Evolutionary conservation across 2,888 invertebrate genomes (phyloP), one percentile per base, ranked within the genome.

Genomic region (Helicoverpa assulta): DNA sequence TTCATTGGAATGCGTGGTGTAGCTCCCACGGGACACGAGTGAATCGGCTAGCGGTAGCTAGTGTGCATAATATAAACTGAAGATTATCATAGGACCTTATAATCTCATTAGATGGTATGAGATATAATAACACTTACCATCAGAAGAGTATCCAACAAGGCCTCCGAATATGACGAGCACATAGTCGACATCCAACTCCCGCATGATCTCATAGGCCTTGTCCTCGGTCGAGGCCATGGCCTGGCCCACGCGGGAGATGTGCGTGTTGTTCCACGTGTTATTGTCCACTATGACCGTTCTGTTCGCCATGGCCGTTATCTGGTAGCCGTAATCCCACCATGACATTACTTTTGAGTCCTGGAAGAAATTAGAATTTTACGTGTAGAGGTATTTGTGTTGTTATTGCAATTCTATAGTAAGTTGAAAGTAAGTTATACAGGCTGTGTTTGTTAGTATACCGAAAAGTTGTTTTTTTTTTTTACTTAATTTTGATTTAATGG

Each of bases 301-400:
- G 95, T 99, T 99, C 18, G 99, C 99, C 99, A 99, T 99, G 0
- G 99, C 99, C 0, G 99, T 99, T 95, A 99, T 99, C 95, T 99
- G 99, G 94, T 99, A 99, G 0, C 99, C 99, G 94, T 99, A 99
- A 96, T 99, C 99, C 99, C 99, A 99, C 99, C 99, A 99, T 0
- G 99, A 99, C 99, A 99, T 99, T 69, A 99, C 98, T 91, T 98
- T 98, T 0, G 99, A 98, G 93, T 99, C 98, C 98, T 98, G 86
- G 0, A 96, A 53, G 21, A 21, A 52, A 10, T 19, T 19, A 5
- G 19, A 19, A n/a, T 4, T 19, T 19, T 51, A 7, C 8, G 5
- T 51, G 21, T 21, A 21, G 21, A 21, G 21, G 21, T 21, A 21
- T 21, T 21, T 21, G 1, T 21, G 21, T 2, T 21, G 21, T 51